Base-by-base conservation (phyloP, 2,888 invertebrate species). In the Parnassius mnemosyne region DNA sequence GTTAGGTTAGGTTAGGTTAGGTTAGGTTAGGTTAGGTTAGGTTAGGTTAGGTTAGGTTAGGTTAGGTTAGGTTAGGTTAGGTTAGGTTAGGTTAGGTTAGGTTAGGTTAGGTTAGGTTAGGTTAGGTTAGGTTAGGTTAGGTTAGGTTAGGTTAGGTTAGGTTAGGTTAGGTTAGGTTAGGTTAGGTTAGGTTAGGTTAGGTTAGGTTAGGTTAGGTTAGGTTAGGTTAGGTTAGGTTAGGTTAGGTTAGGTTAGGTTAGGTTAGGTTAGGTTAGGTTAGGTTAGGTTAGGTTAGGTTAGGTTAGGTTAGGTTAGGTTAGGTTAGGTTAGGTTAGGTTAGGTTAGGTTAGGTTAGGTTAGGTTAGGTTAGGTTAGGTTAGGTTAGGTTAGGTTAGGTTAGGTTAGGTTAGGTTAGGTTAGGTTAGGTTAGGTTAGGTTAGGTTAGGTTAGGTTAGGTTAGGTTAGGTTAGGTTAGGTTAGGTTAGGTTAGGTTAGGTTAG, bases 351-450 rank as follows among this genome's bases (percentile, higher is more conserved):
- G 25, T 25, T 25, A 25, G 25, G 25, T 25, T 25, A 25, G 25
- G 25, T 25, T 25, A 25, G 25, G 25, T 25, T 25, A 25, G 25
- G 25, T 25, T 25, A 25, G 25, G 62, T 62, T 62, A 51, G 25
- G 57, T 20, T 53, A 53, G 41, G 41, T 53, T 53, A 53, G 41
- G 41, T 53, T 70, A 25, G 25, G 25, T 25, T 25, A 25, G 25
- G 25, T 25, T 25, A 25, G 25, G 25, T 25, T 25, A 25, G 25
- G 25, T 25, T 25, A 64, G 67, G 69, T 69, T 68, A 68, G 68
- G 67, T 73, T 70, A 65, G 70, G 69, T 67, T 61, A 58, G 63
- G 65, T 51, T 51, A 67, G 67, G 67, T 69, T 69, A 69, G 67
- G 67, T 67, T 49, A 25, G 25, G 25, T 25, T 25, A 25, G 25